phyloP scores from a whole-genome alignment of 2,113 vertebrate genomes.

The Ancistrus triradiatus region DNA sequence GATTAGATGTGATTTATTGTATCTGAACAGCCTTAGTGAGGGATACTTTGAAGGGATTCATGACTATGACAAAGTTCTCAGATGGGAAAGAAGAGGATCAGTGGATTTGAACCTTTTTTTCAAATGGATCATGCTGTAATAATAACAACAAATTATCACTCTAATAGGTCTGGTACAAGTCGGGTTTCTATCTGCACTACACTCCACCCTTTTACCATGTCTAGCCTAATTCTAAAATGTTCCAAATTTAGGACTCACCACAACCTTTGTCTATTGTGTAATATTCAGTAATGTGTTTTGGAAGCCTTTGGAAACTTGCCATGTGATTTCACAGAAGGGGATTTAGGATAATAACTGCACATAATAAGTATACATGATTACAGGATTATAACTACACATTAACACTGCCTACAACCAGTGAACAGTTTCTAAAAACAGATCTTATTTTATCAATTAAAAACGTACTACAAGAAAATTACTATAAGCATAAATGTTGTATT shows the following conservation, averaged over 20 bases:
- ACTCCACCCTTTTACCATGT: not conserved
- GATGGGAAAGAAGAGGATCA: too few relatives aligned
- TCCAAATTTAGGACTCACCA: too few relatives aligned
- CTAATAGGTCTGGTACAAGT: too few relatives aligned
- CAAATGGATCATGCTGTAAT: too few relatives aligned
- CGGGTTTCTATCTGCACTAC: constrained; percentile 3
- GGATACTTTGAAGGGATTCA: too few relatives aligned
- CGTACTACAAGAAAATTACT: not conserved
- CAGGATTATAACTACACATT: not conserved
- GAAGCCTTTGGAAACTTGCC: not conserved
- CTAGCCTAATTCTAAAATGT: constrained; percentile 1
- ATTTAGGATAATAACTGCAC: too few relatives aligned
- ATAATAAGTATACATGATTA: not conserved
- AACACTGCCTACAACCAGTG: not conserved
- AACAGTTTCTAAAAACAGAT: not conserved
- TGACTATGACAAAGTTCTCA: too few relatives aligned
- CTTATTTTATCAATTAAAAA: not conserved
- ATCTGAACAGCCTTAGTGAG: too few relatives aligned
- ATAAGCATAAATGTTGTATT: not conserved
- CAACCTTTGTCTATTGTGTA: not conserved
- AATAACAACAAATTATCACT: too few relatives aligned
- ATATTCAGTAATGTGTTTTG: not conserved
- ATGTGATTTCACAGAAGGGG: not conserved
- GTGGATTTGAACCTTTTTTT: too few relatives aligned
- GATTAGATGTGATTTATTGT: too few relatives aligned